Evolutionary conservation across 2,113 vertebrate species (phyloP), one percentile per base, ranked within the genome.

Genomic region (Laterallus jamaicensis): DNA sequence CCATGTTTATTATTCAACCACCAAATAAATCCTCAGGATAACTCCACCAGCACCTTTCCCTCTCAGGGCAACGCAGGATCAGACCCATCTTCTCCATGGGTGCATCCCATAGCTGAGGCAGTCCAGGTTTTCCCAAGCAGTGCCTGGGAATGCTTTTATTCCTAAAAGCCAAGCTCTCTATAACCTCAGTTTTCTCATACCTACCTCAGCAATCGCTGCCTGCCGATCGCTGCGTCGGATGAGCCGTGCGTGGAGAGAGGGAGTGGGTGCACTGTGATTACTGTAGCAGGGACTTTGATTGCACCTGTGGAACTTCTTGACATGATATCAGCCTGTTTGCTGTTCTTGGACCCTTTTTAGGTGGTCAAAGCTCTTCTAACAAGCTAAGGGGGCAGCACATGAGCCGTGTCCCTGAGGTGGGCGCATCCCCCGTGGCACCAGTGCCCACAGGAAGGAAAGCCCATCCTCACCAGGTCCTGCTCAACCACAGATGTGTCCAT

Each of bases 151-250:
- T 15, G 32, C 11, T 85, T 63, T 17, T 55, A 54, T 78, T 68
- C 39, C 70, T 29, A 54, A 54, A 92, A 69, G 59, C 83, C 68
- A 88, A 85, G 70, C 76, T 74, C 84, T 91, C 80, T 66, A 66
- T 86, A 81, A 47, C 44, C 44, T 54, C 92, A 60, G 44, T 91
- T 85, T 91, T 42, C 81, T 79, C 25, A 71, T 79, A 25, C 77
- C 77, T 79, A 70, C 60, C 85, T 82, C 71, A 56, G 35, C 88
- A 70, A 70, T 69, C 42, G 28, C 85, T 86, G 18, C 39, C 92
- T 86, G 79, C 50, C 55, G 69, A 39, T 22, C 62, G 35, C 82
- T 77, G 84, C 88, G 84, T 82, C 37, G 14, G 32, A 16, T n/a
- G 74, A 85, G 76, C 77, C n/a, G 75, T 22, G 22, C 20, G 4